Percentiles rank a stretch among this genome's conserved stretches.
These are phyloP conservation scores for Apamea monoglypha DNA, from an alignment of 2,888 invertebrate species.

Conservation along the genomic window DNA sequence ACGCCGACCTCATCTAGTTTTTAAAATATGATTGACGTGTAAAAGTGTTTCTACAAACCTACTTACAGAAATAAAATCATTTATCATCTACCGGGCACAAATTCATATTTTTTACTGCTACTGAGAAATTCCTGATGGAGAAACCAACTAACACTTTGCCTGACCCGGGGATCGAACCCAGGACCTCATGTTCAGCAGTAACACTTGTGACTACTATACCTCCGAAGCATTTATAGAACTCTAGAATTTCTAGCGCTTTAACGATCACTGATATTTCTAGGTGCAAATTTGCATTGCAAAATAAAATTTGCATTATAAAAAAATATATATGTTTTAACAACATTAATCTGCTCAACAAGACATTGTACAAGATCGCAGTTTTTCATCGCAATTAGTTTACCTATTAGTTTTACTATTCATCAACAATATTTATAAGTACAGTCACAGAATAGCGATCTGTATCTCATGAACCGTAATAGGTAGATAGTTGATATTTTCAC, in stretches of 20 bases:
- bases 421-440: background rate
- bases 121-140: no score
- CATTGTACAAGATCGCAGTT: background rate
- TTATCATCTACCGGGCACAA: no score
- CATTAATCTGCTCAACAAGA: background rate
- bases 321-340: background rate
- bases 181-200: background rate
- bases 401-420: no score
- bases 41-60: no score
- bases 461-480: no score
- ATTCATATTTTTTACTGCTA: no score
- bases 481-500: no score
- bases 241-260: background rate
- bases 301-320: no score
- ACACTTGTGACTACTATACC: background rate
- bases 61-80: no score
- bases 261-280: background rate
- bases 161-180: background rate
- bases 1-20: no score
- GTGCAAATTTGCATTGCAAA: background rate
- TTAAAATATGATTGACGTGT: no score
- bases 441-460: background rate
- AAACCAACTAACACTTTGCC: no score
- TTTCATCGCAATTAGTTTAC: background rate
- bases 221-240: background rate